Evolutionary conservation across 2,888 invertebrate species (phyloP).

Genomic region (Dynastes grantii): DNA sequence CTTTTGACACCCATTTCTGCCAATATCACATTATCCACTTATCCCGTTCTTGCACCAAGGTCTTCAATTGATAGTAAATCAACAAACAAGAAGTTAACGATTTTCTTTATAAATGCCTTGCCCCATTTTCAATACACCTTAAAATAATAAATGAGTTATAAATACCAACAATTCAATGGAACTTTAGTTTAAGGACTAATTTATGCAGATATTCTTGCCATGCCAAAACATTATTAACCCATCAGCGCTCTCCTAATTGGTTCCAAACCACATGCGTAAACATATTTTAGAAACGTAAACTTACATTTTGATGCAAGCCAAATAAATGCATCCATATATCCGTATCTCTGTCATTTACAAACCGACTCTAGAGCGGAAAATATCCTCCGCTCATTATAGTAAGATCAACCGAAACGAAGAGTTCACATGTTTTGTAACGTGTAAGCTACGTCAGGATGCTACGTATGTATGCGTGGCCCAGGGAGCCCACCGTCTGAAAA

Average conservation of each 20-base stretch:
- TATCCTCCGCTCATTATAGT: constrained; percentile 1
- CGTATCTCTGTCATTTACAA: neutral
- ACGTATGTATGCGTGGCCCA: neutral
- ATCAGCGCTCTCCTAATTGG: constrained; percentile 13
- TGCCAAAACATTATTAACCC: constrained; percentile 18
- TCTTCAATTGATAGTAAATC: too few species aligned
- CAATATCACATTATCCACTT: too few species aligned
- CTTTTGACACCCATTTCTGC: too few species aligned
- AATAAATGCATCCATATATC: neutral
- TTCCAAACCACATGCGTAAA: neutral
- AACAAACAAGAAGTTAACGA: too few species aligned
- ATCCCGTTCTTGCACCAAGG: too few species aligned
- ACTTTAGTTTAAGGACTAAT: neutral
- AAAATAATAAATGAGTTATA: neutral
- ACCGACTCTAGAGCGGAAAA: neutral
- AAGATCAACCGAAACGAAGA: neutral
- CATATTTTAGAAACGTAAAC: constrained; percentile 4
- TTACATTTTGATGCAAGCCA: neutral
- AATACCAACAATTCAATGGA: neutral
- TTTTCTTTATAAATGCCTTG: too few species aligned
- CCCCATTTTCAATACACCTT: too few species aligned
- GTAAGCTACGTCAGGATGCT: neutral
- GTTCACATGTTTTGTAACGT: constrained; percentile 4
- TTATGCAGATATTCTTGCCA: neutral
- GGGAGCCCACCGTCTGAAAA: neutral